Base-by-base conservation (phyloP, 2,113 vertebrate species). In the Vidua macroura region DNA sequence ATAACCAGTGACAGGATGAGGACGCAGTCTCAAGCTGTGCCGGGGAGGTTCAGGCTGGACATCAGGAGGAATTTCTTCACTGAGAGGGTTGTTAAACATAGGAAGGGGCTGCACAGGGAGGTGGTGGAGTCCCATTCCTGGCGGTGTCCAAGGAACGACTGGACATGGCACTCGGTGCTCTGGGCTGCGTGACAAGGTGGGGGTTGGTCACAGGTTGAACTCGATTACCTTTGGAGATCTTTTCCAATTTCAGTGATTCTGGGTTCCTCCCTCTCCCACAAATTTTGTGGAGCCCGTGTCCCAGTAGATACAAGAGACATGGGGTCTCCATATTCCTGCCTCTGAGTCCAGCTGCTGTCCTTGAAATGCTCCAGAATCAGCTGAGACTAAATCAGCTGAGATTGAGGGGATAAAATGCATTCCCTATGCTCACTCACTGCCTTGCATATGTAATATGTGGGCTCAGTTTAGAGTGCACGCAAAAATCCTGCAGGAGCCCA, bases 321-420 rank as follows among this genome's bases (percentile, higher is more conserved):
- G 8, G 24, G 19, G 33, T 31, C n/a, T 83, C 7, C 0, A 1
- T 5, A 24, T 68, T 46, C 16, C 20, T 52, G 13, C 33, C 59
- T 77, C 39, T 49, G 59, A 35, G 33, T 76, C 59, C 63, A 86
- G 33, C 44, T 69, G 55, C 31, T 48, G 46, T 56, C 22, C 22
- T 27, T 56, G 41, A 77, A 87, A 85, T 27, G 17, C 70, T 53
- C 31, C 75, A 39, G n/a, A 69, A 35, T 31, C 73, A 55, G 49
- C 59, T 52, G 59, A 56, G 68, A 17, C 16, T 15, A 39, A 69
- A 35, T 31, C 73, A 55, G 53, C 59, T 52, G 59, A 56, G 68
- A 17, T 15, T 15, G n/a, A 49, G 33, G 18, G 15, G 30, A 15
- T 55, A 37, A 68, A 86, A 55, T 33, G 33, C 33, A 19, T 83